Conservation (phyloP, 2,888 invertebrate genomes). For the Amitus sp. region DNA sequence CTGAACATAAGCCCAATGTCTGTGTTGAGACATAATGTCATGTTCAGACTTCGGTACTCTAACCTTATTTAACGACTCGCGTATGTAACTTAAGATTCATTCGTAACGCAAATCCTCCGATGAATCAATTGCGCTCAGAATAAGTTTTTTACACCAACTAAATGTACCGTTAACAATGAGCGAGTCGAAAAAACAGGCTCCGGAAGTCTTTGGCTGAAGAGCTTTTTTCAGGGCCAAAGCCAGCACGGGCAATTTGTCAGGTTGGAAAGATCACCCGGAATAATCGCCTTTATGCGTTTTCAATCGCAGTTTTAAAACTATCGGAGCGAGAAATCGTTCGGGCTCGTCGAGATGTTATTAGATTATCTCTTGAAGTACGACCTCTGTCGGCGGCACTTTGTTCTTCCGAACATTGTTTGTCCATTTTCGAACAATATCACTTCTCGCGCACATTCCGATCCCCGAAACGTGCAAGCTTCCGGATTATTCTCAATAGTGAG, state of each 20-base stretch:
- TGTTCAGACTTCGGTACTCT: no score
- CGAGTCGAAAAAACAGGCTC: no score
- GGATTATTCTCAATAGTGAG: background rate
- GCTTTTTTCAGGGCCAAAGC: no score
- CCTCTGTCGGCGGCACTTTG: background rate
- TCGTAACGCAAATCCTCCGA: no score
- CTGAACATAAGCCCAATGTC: constrained; percentile 39
- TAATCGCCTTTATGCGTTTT: background rate
- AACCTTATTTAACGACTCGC: no score
- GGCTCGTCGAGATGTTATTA: constrained; percentile 3
- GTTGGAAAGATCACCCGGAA: background rate
- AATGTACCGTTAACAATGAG: no score
- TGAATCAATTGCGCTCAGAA: no score
- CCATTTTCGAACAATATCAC: constrained; percentile 1
- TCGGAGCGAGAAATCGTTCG: constrained; percentile 2
- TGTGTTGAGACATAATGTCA: no score
- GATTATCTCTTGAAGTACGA: constrained; percentile 5
- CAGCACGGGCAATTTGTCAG: background rate
- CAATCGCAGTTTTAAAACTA: constrained; percentile 1
- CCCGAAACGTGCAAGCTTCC: background rate
- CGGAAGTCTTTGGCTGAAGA: no score
- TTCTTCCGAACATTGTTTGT: constrained; percentile 3
- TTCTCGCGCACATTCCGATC: constrained; percentile 1
- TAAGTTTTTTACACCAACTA: no score
- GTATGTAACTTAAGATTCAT: no score